Base-by-base conservation (phyloP, 2,888 invertebrate species). In the Creontiades dilutus region DNA sequence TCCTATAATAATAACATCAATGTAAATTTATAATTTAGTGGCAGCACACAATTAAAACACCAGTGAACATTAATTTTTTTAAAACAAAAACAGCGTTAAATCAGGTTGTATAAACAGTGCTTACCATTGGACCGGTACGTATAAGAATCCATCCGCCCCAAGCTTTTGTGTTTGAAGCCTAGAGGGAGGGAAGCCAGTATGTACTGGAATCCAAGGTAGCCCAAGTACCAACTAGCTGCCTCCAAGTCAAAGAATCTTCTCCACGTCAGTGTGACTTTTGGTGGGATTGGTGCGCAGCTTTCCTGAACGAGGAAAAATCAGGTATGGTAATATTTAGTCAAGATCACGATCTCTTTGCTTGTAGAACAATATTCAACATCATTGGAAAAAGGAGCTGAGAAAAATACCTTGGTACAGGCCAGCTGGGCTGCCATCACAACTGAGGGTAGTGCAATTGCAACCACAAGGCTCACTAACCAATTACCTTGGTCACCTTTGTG, bases 171-270 rank as follows among this genome's bases (percentile, higher is more conserved):
- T n/a, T 82, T 86, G 28, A 89, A 87, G 2, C 91, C 91, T n/a
- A 91, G 52, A 16, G 91, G 91, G 11, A 91, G n/a, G 16, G 90
- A 80, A 16, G 90, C 86, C 19, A 91, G 86, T 16, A 91, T 13
- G 13, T 82, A 19, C 27, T 91, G 91, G 78, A 91, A 90, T 2
- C 55, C 91, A 0, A 91, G 27, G 80, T 91, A 91, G 0, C 87
- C 91, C 0, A 91, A 27, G 57, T 90, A 90, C 78, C 85, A 78
- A 16, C 46, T 16, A 23, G 86, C 55, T 14, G 86, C 86, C 27
- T 90, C 86, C 37, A 78, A 13, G 78, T 90, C 90, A 14, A 85
- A 76, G 27, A 90, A 61, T 37, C 76, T 76, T 55, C 46, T 75
- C 85, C 78, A 90, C 19, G 68, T 82, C 13, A 90, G 16, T 12